Percentiles rank a stretch among this genome's conserved stretches.
These are phyloP conservation scores for Drosophila mulleri DNA, from an alignment of 2,888 invertebrate species.

Conservation along the genomic window DNA sequence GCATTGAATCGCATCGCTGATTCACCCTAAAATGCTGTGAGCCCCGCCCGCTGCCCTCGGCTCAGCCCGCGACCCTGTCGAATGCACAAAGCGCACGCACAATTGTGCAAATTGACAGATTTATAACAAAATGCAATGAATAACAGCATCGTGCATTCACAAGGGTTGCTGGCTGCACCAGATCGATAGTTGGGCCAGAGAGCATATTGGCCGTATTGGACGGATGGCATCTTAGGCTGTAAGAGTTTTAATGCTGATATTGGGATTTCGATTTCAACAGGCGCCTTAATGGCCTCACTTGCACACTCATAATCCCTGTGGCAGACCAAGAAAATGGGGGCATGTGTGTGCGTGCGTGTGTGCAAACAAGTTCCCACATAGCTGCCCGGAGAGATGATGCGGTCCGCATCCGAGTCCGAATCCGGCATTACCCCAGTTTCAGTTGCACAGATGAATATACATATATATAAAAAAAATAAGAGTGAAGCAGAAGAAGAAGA, in stretches of 20 bases:
- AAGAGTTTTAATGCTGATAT: slow-evolving; percentile 50
- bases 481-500: not conserved
- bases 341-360: slow-evolving; percentile 25
- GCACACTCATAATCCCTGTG: slow-evolving; percentile 50
- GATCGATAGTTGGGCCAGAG: slow-evolving; percentile 36
- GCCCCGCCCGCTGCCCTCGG: not conserved
- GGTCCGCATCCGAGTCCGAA: slow-evolving; percentile 51
- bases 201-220: slow-evolving; percentile 10
- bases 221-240: slow-evolving; percentile 52
- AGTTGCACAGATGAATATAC: slow-evolving; percentile 35
- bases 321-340: slow-evolving; percentile 57
- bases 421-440: slow-evolving; percentile 65
- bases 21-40: slow-evolving; percentile 19
- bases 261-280: slow-evolving; percentile 69
- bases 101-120: slow-evolving; percentile 82
- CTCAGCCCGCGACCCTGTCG: slow-evolving; percentile 41
- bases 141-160: slow-evolving; percentile 67
- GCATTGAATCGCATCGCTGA: slow-evolving; percentile 22
- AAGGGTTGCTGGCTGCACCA: slow-evolving; percentile 25
- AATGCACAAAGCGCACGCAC: slow-evolving; percentile 65
- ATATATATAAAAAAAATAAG: slow-evolving; percentile 2
- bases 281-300: slow-evolving; percentile 62
- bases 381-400: slow-evolving; percentile 36
- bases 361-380: slow-evolving; percentile 47
- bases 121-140: slow-evolving; percentile 78